Base-by-base conservation (phyloP, 2,797 vertebrate species). In the Cryptoblepharus egeriae region DNA sequence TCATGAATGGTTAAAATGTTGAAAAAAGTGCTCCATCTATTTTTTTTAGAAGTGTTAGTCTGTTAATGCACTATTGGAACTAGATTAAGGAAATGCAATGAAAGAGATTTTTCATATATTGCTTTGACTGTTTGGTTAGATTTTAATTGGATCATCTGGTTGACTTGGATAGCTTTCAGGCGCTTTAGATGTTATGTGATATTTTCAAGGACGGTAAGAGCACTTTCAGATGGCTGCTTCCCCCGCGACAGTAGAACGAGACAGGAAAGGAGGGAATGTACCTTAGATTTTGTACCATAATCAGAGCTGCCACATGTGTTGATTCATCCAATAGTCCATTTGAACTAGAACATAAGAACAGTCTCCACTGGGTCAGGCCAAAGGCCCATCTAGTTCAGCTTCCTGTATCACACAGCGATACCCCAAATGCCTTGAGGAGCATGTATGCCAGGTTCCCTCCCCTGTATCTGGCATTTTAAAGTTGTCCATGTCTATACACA, bases 121-220 rank as follows among this genome's bases (percentile, higher is more conserved):
- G 61, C 61, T 78, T 52, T 77, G 65, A 76, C 61, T 76, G 42
- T 85, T 68, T 81, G 75, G 75, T 78, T 73, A 60, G 61, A 32
- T 78, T 85, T 85, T 80, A 80, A 80, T 85, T 85, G 72, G 77
- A 80, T 85, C 77, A 70, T 85, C 80, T 81, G 84, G 79, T 69
- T 73, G 63, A 37, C 61, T 81, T 81, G 79, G 80, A 85, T 16
- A 61, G 73, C 52, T 85, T 81, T 81, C 79, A 77, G 61, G 60
- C 81, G 60, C 42, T 81, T 81, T 81, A 74, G 75, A 85, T 67
- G 76, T 65, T 73, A 35, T 73, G 58, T 77, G 79, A 73, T 81
- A 81, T 81, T 85, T 74, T 77, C 49, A 67, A 79, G 70, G 71
- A 74, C 70, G 61, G 75, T 70, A 65, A 81, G 61, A 81, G 49